These are phyloP conservation scores for Luidia sarsii DNA, from an alignment of 53 echinoderm and acorn worm species.

Conservation along the genomic window DNA sequence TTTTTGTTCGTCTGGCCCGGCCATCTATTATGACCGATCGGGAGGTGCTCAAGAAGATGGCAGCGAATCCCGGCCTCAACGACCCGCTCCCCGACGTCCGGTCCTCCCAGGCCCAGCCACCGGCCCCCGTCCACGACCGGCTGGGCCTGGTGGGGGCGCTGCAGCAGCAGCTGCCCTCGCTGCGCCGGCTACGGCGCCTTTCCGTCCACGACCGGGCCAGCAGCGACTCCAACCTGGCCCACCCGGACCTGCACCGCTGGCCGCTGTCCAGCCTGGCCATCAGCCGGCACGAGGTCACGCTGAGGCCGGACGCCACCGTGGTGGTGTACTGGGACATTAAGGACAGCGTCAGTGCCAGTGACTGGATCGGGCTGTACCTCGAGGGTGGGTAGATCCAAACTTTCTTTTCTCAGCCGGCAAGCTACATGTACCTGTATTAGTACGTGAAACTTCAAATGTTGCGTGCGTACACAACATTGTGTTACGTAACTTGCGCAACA, in stretches of 20 bases:
- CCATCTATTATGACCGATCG: constrained; percentile 54
- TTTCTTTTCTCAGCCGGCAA: background rate
- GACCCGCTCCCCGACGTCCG: constrained; percentile 15
- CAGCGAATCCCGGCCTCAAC: constrained; percentile 53
- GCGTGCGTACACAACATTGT: too few relatives aligned
- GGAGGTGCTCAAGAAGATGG: constrained; percentile 55
- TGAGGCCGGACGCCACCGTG: constrained; percentile 69
- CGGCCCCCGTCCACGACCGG: constrained; percentile 48
- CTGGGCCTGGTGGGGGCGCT: constrained; percentile 69
- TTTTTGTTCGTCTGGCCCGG: too few relatives aligned
- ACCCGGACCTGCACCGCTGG: constrained; percentile 77
- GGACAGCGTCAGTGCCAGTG: constrained; percentile 76
- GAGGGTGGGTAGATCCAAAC: constrained; percentile 64
- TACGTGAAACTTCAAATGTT: too few relatives aligned
- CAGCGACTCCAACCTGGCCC: constrained; percentile 92
- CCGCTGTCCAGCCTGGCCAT: constrained; percentile 77
- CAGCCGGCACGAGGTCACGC: constrained; percentile 78
- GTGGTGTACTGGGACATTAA: constrained; percentile 90
- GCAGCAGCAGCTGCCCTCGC: constrained; percentile 62
- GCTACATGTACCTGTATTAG: background rate
- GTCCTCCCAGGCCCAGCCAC: background rate
- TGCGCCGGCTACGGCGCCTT: constrained; percentile 77
- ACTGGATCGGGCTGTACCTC: constrained; percentile 94
- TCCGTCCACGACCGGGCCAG: constrained; percentile 92
- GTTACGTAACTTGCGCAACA: too few relatives aligned